These are phyloP conservation scores for Chironomus tepperi DNA, from an alignment of 1,140 invertebrate genomes.

Conservation along the genomic window DNA sequence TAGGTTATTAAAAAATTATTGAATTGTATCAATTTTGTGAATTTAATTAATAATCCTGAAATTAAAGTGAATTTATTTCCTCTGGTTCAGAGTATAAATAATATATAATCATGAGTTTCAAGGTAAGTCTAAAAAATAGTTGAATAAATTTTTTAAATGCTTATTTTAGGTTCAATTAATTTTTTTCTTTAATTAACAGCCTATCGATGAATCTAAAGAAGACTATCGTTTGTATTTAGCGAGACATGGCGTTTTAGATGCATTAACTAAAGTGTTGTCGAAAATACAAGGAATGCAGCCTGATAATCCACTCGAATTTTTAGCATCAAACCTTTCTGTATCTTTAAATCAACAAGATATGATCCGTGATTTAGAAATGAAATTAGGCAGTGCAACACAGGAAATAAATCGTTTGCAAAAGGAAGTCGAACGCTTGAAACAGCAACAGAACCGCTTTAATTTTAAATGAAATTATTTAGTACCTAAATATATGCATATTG, in stretches of 20 bases:
- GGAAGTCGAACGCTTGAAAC: background rate
- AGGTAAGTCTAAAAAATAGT: background rate
- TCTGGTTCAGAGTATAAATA: no score
- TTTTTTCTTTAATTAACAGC: background rate
- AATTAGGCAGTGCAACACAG: background rate
- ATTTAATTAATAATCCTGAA: no score
- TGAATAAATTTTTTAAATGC: background rate
- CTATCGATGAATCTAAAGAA: conserved; percentile 10
- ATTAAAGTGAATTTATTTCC: no score
- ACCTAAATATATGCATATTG: background rate
- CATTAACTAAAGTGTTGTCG: background rate
- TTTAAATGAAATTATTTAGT: background rate
- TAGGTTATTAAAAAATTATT: no score
- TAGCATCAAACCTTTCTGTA: background rate
- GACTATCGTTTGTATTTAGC: conserved; percentile 10
- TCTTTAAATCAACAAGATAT: background rate
- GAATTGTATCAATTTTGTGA: no score
- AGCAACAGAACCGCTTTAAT: background rate
- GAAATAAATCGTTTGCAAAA: background rate
- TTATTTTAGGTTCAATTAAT: no score
- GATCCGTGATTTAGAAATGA: background rate
- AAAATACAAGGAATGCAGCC: background rate
- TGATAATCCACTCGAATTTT: background rate
- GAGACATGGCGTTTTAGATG: background rate
- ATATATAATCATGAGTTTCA: background rate